Evolutionary conservation across 2,113 vertebrate species (phyloP).

Genomic region (Acinonyx jubatus): DNA sequence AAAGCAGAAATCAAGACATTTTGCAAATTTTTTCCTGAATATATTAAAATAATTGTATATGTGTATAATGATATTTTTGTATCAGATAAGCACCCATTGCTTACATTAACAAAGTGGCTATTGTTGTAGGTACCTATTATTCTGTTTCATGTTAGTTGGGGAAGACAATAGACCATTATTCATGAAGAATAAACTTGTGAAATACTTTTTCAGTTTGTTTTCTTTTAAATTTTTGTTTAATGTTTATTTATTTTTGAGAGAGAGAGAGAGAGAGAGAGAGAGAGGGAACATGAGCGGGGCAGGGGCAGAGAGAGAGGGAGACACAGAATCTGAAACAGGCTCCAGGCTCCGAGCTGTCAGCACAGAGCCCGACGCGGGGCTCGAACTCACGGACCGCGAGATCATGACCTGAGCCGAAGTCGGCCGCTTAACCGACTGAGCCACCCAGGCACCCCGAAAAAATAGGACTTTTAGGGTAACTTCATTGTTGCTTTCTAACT

Average conservation of each 20-base stretch:
- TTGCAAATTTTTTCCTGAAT: background rate
- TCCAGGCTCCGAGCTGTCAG: too few relatives aligned
- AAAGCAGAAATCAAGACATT: background rate
- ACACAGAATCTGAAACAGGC: too few relatives aligned
- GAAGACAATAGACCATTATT: background rate
- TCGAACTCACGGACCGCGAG: too few relatives aligned
- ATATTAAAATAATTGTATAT: background rate
- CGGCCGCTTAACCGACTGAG: too few relatives aligned
- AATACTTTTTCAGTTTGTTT: background rate
- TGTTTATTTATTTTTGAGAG: too few relatives aligned
- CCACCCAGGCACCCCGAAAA: background rate
- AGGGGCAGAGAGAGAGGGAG: too few relatives aligned
- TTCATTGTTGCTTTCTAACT: background rate
- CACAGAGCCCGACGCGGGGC: too few relatives aligned
- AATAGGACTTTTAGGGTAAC: background rate
- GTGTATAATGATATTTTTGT: background rate
- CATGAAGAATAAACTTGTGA: background rate
- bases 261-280: too few relatives aligned
- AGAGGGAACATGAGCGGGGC: too few relatives aligned
- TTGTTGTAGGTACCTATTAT: background rate
- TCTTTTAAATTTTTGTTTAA: too few relatives aligned
- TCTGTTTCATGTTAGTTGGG: background rate
- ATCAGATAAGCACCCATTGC: background rate
- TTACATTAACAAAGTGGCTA: background rate
- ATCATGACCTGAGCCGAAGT: too few relatives aligned